Percentiles rank a stretch among this genome's conserved stretches.
phyloP scores from a whole-genome alignment of 2,797 vertebrate species.

The Falco concolor region DNA sequence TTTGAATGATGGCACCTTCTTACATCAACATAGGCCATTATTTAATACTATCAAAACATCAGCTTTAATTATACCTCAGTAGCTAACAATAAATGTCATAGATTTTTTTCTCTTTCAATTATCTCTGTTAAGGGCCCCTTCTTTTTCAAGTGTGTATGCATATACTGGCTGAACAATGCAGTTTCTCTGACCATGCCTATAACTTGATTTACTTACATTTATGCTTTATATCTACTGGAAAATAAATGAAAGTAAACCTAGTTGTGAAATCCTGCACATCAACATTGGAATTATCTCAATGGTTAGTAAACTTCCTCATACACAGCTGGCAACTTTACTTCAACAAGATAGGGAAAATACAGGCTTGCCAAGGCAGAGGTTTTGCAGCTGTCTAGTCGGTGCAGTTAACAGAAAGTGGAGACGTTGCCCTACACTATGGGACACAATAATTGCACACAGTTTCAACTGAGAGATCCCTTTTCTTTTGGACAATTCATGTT shows the following conservation, averaged over 20 bases:
- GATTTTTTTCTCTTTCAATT: not conserved
- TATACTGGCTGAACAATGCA: not conserved
- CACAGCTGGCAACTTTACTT: not conserved
- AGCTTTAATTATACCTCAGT: not conserved
- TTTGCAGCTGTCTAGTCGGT: not conserved
- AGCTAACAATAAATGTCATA: not conserved
- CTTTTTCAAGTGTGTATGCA: not conserved
- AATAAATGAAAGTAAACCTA: not conserved
- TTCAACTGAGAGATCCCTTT: not conserved
- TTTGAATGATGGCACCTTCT: conserved; percentile 19
- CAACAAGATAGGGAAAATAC: not conserved
- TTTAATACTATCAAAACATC: conserved; percentile 5
- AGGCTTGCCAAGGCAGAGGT: not conserved
- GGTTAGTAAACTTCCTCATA: not conserved
- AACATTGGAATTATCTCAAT: not conserved
- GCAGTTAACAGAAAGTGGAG: not conserved
- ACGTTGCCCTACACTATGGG: not conserved
- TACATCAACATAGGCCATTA: not conserved
- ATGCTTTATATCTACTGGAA: not conserved
- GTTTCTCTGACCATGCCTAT: not conserved
- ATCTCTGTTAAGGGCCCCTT: not conserved
- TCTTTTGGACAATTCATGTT: not conserved
- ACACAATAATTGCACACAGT: not conserved
- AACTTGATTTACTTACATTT: not conserved
- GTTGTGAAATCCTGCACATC: not conserved